Evolutionary conservation across 2,797 vertebrate species (phyloP).

Genomic region (Falco berigora): DNA sequence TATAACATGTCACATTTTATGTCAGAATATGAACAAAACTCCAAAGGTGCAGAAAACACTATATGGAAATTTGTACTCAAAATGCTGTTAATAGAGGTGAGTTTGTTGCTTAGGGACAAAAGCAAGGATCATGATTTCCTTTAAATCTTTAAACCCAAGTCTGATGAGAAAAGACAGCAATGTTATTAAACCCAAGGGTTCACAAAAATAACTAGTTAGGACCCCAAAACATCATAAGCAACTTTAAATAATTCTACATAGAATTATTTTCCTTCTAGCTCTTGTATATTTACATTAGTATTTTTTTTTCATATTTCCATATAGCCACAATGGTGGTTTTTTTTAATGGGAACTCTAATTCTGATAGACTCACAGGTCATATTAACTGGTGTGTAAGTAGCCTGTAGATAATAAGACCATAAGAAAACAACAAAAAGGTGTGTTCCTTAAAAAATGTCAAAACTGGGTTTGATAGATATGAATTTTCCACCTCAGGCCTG

Average conservation of each 20-base stretch:
- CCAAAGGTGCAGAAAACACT: neutral
- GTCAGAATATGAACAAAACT: neutral
- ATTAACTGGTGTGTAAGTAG: neutral
- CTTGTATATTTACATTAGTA: neutral
- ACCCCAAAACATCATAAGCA: neutral
- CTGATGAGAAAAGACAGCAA: neutral
- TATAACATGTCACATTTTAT: neutral
- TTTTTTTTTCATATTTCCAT: neutral
- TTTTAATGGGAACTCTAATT: neutral
- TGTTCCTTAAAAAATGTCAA: neutral
- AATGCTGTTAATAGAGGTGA: neutral
- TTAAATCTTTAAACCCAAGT: neutral
- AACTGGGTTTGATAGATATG: neutral
- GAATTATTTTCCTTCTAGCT: neutral
- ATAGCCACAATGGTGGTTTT: neutral
- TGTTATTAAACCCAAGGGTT: neutral
- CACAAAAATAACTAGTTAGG: neutral
- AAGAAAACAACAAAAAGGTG: neutral
- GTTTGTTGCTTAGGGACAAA: neutral
- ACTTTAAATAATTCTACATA: neutral
- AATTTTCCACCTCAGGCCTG: neutral
- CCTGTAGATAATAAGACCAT: neutral
- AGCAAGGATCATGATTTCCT: neutral
- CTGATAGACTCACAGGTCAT: neutral
- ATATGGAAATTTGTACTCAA: rapidly evolving